Evolutionary conservation across 2,113 vertebrate genomes (phyloP).

Genomic region (Saguinus midas): DNA sequence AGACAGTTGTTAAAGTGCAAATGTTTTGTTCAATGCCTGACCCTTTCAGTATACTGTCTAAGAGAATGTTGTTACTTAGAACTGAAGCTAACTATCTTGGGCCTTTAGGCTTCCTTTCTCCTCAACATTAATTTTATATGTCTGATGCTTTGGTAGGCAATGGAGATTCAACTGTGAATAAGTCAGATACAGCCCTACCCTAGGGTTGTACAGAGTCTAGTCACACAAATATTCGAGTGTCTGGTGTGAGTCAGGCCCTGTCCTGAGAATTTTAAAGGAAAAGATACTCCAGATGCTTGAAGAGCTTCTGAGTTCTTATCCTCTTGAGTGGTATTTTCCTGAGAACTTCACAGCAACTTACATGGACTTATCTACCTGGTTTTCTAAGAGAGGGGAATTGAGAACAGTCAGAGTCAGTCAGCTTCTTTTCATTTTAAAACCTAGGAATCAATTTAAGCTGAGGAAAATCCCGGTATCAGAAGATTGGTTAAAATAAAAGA

Average conservation of each 20-base stretch:
- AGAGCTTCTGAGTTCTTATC: background rate
- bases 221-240: background rate
- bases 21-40: slow-evolving; percentile 62
- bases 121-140: slow-evolving; percentile 13
- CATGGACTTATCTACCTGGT: background rate
- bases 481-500: slow-evolving; percentile 51
- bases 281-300: background rate
- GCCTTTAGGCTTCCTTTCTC: background rate
- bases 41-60: slow-evolving; percentile 34
- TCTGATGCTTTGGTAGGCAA: background rate
- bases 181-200: background rate
- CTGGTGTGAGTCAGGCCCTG: background rate
- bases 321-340: slow-evolving; percentile 1
- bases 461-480: slow-evolving; percentile 14
- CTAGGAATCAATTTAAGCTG: background rate
- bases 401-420: background rate
- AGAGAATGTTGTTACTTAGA: slow-evolving; percentile 5
- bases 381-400: background rate
- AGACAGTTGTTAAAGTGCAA: slow-evolving; percentile 58
- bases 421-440: background rate
- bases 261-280: slow-evolving; percentile 24
- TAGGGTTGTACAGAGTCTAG: background rate
- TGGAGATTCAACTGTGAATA: background rate
- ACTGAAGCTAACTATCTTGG: background rate
- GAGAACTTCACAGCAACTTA: background rate